phyloP scores from a whole-genome alignment of 2,888 invertebrate species.

The Andrena dorsata region DNA sequence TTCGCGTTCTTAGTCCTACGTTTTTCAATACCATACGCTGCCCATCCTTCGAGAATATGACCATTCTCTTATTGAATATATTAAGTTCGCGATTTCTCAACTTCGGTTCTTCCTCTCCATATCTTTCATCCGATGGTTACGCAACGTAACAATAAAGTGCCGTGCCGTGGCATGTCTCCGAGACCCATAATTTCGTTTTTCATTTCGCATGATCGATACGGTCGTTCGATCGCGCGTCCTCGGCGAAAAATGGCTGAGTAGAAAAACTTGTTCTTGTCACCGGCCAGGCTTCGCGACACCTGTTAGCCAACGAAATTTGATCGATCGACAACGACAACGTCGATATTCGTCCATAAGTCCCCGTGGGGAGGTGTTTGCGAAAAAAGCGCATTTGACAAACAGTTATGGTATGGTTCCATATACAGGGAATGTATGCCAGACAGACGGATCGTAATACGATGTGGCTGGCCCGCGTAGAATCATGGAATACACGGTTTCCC shows the following conservation, averaged over 20 bases:
- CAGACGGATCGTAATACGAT: conserved; percentile 73
- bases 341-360: conserved; percentile 68
- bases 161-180: neutral
- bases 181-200: conserved; percentile 46
- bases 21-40: neutral
- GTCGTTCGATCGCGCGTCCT: conserved; percentile 53
- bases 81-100: no score
- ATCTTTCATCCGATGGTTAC: neutral
- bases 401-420: conserved; percentile 73
- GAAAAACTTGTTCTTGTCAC: conserved; percentile 83
- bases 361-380: conserved; percentile 42
- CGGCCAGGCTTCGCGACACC: conserved; percentile 75
- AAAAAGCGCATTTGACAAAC: conserved; percentile 73
- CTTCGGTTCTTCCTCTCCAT: no score
- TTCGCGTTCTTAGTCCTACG: neutral
- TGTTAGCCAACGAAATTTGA: conserved; percentile 81
- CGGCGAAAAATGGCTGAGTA: conserved; percentile 77
- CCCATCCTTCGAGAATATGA: neutral
- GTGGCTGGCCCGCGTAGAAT: conserved; percentile 68
- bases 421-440: conserved; percentile 73
- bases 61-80: no score
- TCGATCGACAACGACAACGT: conserved; percentile 77
- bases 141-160: neutral
- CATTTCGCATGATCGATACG: conserved; percentile 69
- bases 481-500: conserved; percentile 82